phyloP scores from a whole-genome alignment of 2,888 invertebrate genomes.

The Callyntrura sp. region DNA sequence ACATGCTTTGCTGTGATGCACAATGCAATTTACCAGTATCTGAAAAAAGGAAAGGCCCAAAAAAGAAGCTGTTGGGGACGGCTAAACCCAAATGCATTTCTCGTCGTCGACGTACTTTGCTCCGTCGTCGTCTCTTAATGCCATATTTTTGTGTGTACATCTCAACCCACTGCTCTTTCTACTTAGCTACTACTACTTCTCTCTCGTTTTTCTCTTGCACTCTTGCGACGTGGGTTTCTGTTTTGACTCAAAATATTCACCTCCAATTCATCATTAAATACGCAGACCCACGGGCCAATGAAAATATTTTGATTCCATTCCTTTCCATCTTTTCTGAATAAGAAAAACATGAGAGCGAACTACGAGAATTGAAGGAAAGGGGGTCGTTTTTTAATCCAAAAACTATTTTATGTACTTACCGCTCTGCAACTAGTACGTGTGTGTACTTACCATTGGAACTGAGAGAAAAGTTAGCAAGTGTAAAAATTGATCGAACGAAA shows the following conservation, averaged over 20 bases:
- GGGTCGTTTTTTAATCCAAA: conserved; percentile 54
- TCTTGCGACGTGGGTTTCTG: conserved; percentile 41
- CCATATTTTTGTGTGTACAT: not conserved
- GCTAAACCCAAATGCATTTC: conserved; percentile 43
- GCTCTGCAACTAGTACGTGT: not conserved
- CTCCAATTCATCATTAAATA: conserved; percentile 69
- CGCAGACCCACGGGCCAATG: conserved; percentile 62
- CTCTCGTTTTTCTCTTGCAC: not conserved
- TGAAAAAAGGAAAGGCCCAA: conserved; percentile 4
- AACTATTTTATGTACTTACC: conserved; percentile 10
- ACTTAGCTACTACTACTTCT: conserved; percentile 1
- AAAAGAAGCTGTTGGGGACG: conserved; percentile 47
- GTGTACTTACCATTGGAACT: conserved; percentile 3
- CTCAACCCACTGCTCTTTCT: conserved; percentile 9
- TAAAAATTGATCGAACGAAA: conserved; percentile 64
- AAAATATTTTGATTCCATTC: conserved; percentile 77
- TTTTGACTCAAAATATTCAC: conserved; percentile 76
- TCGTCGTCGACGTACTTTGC: not conserved
- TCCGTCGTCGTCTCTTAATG: not conserved
- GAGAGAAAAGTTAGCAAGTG: conserved; percentile 4
- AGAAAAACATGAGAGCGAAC: conserved; percentile 65
- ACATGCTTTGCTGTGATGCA: conserved; percentile 5
- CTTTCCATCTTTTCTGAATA: conserved; percentile 63
- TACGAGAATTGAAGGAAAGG: not conserved
- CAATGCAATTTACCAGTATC: not conserved